Percentiles rank a stretch among this genome's conserved stretches.
Evolutionary conservation across 2,888 invertebrate species (phyloP).

Genomic region (Phania funesta): DNA sequence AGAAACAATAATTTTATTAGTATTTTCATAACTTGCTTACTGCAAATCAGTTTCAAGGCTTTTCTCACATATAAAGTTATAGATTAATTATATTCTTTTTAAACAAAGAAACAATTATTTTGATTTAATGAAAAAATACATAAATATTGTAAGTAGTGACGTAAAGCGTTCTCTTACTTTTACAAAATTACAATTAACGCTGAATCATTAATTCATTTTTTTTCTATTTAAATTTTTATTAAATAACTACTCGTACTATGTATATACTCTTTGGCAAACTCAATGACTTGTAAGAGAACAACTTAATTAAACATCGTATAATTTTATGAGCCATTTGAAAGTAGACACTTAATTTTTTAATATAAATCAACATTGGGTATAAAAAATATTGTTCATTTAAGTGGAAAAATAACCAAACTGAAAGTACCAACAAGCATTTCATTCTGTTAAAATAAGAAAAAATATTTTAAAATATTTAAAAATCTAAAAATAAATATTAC

Average conservation of each 20-base stretch:
- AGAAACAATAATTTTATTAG: too few species aligned
- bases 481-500: too few species aligned
- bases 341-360: conserved; percentile 17
- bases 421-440: conserved; percentile 20
- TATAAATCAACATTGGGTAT: not conserved
- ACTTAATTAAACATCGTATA: conserved; percentile 22
- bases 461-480: too few species aligned
- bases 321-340: conserved; percentile 30
- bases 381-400: conserved; percentile 25
- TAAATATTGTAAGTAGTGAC: too few species aligned
- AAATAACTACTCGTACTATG: not conserved
- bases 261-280: not conserved
- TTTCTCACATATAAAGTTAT: too few species aligned
- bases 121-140: too few species aligned
- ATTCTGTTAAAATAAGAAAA: too few species aligned
- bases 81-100: too few species aligned
- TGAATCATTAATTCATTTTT: not conserved
- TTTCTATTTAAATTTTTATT: conserved; percentile 7
- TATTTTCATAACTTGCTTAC: too few species aligned
- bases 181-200: not conserved
- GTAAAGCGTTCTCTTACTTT: not conserved
- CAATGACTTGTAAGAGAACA: conserved; percentile 5
- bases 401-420: conserved; percentile 31
- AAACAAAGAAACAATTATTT: too few species aligned
- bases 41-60: too few species aligned